Percentiles rank a stretch among this genome's conserved stretches.
Conservation (phyloP, 37 sponge, comb jelly and placozoan species). For the Bolinopsis microptera region DNA sequence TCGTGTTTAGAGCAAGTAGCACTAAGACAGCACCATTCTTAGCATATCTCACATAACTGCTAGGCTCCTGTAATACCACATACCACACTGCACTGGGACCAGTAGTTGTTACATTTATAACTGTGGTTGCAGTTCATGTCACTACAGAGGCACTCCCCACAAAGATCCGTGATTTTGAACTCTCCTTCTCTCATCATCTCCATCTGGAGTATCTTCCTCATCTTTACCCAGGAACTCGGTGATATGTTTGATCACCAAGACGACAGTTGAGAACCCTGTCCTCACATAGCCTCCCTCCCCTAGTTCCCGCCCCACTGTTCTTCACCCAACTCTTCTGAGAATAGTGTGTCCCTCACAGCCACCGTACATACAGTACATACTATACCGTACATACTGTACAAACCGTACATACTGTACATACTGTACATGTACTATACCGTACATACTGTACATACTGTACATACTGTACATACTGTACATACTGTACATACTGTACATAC, state of each 20-base stretch:
- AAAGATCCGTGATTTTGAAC: neutral
- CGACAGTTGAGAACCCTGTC: neutral
- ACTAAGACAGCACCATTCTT: constrained; percentile 16
- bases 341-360: neutral
- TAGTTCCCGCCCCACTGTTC: neutral
- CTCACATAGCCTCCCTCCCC: constrained; percentile 20
- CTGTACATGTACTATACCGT: no score
- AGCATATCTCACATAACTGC: neutral
- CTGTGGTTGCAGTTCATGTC: constrained; percentile 18
- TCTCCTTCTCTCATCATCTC: neutral
- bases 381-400: no score
- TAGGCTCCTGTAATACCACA: neutral
- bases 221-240: neutral
- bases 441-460: no score
- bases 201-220: neutral
- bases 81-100: neutral
- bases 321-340: neutral
- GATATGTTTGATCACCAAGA: neutral
- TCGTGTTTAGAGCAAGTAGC: constrained; percentile 14
- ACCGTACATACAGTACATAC: neutral
- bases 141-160: neutral
- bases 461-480: no score
- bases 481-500: no score
- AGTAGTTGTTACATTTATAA: neutral
- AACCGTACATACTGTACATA: no score